These are phyloP conservation scores for Vespertilio murinus DNA, from an alignment of 2,797 vertebrate genomes.

Conservation along the genomic window DNA sequence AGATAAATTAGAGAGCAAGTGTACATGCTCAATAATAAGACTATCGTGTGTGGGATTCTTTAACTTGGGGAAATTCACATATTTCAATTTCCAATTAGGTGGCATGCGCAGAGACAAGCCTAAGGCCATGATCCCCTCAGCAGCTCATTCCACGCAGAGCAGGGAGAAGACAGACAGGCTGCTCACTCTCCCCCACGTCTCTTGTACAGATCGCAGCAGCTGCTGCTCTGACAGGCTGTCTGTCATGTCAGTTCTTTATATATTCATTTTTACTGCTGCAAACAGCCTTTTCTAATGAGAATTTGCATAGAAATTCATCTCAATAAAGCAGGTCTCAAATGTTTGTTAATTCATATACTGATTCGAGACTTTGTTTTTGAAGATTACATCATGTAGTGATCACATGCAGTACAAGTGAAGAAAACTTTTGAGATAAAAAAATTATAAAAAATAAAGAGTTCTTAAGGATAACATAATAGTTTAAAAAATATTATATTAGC, in stretches of 20 bases:
- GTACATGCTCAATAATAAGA: not conserved
- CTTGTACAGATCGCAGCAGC: not conserved
- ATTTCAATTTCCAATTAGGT: constrained; percentile 53
- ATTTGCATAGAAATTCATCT: constrained; percentile 41
- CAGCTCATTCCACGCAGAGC: not conserved
- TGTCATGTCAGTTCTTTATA: constrained; percentile 45
- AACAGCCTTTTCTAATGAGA: constrained; percentile 30
- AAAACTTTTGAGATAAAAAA: not conserved
- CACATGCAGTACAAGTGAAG: not conserved
- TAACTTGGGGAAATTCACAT: constrained; percentile 47
- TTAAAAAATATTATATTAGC: not conserved
- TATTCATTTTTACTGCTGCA: constrained; percentile 29
- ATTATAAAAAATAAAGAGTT: not conserved
- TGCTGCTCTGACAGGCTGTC: constrained; percentile 25
- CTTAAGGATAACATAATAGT: not conserved
- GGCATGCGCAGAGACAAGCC: not conserved
- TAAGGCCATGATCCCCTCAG: constrained; percentile 36
- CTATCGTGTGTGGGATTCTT: constrained; percentile 8
- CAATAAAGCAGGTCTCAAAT: not conserved
- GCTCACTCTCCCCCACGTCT: not conserved
- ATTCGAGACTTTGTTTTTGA: not conserved
- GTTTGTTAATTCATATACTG: not conserved
- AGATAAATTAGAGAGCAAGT: not conserved
- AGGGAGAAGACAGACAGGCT: constrained; percentile 36
- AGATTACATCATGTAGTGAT: not conserved